Conservation (phyloP, 2,113 vertebrate genomes). For the Camelus bactrianus region DNA sequence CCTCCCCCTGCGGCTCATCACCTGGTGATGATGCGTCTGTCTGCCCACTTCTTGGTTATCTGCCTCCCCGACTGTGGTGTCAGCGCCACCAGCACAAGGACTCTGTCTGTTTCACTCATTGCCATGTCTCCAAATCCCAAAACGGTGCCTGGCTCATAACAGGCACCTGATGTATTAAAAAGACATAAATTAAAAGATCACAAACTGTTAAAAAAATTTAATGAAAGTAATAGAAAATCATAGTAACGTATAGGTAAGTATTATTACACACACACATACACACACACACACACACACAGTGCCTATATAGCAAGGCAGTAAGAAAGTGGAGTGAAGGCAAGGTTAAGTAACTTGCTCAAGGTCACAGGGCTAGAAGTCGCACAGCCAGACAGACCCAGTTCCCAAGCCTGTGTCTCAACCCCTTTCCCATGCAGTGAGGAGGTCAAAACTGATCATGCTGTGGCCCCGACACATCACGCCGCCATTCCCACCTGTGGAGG, state of each 20-base stretch:
- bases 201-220: neutral
- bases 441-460: accelerated
- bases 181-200: neutral
- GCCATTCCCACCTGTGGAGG: accelerated
- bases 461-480: accelerated
- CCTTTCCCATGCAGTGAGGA: neutral
- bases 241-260: neutral
- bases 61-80: accelerated
- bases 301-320: too few species aligned
- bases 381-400: neutral
- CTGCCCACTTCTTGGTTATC: neutral
- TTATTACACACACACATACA: neutral
- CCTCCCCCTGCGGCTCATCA: neutral
- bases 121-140: neutral
- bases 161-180: neutral
- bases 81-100: neutral
- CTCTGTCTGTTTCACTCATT: neutral
- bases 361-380: neutral
- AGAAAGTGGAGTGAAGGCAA: neutral
- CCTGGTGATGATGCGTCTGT: accelerated
- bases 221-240: neutral
- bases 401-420: neutral
- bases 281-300: neutral
- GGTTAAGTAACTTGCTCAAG: neutral
- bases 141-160: neutral